Evolutionary conservation across 1,140 invertebrate genomes (phyloP), one percentile per base, ranked within the genome.

Genomic region (Cyclina sinensis): DNA sequence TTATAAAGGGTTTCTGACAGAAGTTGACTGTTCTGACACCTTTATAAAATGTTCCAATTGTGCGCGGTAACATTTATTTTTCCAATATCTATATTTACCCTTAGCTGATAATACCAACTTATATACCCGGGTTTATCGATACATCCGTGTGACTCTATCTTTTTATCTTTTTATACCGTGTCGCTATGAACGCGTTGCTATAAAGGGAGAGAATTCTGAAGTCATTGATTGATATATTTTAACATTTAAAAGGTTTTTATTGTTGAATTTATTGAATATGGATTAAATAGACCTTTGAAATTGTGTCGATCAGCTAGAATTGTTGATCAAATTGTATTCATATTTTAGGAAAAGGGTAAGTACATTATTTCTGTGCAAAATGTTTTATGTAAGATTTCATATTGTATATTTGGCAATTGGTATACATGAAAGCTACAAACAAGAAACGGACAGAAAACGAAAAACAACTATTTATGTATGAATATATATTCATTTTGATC

Each of bases 151-250:
- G 30, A 74, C 30, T 48, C 30, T 21, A 70, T 70, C 11, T 70
- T 70, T 57, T 51, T 78, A 78, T 78, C 73, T 46, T 51, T 62
- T 59, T n/a, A n/a, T 18, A 65, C n/a, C 11, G 18, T 51, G 79
- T 81, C 35, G 79, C 43, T 65, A 65, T 51, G 79, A 81, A 48
- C 57, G 54, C 79, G 79, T 81, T 81, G 79, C 54, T 81, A 65
- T 30, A 81, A 81, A 65, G 79, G 79, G 79, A 65, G 79, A 21
- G 21, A 62, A 81, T 30, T 81, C 46, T 21, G 30, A 18, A 57
- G n/a, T 46, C 30, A 46, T 7, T 51, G 2, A 30, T 35, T 78
- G 18, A 24, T 78, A 21, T 14, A 48, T 18, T 2, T 21, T 78
- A 39, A 5, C 4, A 11, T 37, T 7, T 73, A 4, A 39, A 73